phyloP scores from a whole-genome alignment of 2,113 vertebrate species.

The Theristicus caerulescens region DNA sequence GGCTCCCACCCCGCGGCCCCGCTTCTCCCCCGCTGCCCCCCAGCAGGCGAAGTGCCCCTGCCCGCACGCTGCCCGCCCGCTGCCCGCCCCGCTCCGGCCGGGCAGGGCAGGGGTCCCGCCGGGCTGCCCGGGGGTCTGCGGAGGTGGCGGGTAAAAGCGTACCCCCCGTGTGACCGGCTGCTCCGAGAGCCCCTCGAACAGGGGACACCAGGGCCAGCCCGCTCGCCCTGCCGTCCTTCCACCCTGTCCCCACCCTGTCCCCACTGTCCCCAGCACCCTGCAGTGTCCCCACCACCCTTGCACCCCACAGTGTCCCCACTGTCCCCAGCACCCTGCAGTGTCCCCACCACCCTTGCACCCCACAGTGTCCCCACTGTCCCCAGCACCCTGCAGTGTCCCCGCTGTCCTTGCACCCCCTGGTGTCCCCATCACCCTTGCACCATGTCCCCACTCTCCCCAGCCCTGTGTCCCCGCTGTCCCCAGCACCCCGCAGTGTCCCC shows the following conservation, averaged over 20 bases:
- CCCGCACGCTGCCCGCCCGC: not conserved
- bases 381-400: not conserved
- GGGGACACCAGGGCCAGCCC: not conserved
- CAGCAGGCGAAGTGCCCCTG: too few relatives aligned
- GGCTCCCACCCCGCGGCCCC: not conserved
- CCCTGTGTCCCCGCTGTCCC: not conserved
- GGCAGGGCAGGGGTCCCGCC: too few relatives aligned
- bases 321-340: not conserved
- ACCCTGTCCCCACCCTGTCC: not conserved
- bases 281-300: not conserved
- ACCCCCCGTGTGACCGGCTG: not conserved
- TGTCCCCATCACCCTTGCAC: not conserved
- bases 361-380: too few relatives aligned
- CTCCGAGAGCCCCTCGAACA: not conserved
- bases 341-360: too few relatives aligned
- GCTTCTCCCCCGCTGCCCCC: not conserved
- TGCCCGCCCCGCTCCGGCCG: not conserved
- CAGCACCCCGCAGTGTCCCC: not conserved
- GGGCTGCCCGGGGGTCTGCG: not conserved
- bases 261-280: not conserved
- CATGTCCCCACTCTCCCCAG: not conserved
- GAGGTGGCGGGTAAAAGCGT: not conserved
- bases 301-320: not conserved
- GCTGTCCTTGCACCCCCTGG: too few relatives aligned
- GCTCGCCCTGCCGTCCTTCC: not conserved